A percentile compares a stretch with the other conserved stretches of the same genome.
These are phyloP conservation scores for Xiphophorus maculatus DNA, from an alignment of 2,113 vertebrate species.

Conservation along the genomic window DNA sequence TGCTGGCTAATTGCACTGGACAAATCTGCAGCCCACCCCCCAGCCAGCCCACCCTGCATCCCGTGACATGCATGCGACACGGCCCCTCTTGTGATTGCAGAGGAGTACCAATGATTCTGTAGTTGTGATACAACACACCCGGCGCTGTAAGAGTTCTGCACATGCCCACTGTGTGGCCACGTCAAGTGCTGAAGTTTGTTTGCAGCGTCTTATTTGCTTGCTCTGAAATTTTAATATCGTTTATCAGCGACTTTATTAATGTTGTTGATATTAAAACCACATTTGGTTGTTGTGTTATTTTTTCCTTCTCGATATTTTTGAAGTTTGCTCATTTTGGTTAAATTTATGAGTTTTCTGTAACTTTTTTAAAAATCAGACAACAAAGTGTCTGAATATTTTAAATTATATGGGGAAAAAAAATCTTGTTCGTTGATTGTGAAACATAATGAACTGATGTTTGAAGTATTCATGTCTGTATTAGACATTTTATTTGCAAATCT, in stretches of 20 bases:
- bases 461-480: slow-evolving; percentile 99
- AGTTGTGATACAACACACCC: slow-evolving; percentile 99
- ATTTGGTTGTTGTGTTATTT: slow-evolving; percentile 87
- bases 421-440: slow-evolving; percentile 93
- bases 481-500: slow-evolving; percentile 99
- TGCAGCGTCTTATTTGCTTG: slow-evolving; percentile 88
- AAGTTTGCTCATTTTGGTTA: slow-evolving; percentile 58
- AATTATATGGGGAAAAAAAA: slow-evolving; percentile 83
- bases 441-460: slow-evolving; percentile 94
- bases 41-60: slow-evolving; percentile 46
- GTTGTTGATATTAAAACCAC: slow-evolving; percentile 85
- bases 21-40: slow-evolving; percentile 35
- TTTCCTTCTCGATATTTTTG: slow-evolving; percentile 58
- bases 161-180: slow-evolving; percentile 96
- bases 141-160: slow-evolving; percentile 93
- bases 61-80: slow-evolving; percentile 91
- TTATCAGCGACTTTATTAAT: slow-evolving; percentile 76
- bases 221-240: slow-evolving; percentile 84
- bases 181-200: slow-evolving; percentile 93
- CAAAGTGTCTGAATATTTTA: slow-evolving; percentile 75
- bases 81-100: slow-evolving; percentile 88
- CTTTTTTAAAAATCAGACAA: slow-evolving; percentile 85
- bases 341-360: slow-evolving; percentile 74
- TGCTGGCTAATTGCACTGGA: slow-evolving; percentile 56
- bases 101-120: slow-evolving; percentile 93